Evolutionary conservation across 2,113 vertebrate genomes (phyloP), one percentile per base, ranked within the genome.

Genomic region (Chiloscyllium plagiosum): DNA sequence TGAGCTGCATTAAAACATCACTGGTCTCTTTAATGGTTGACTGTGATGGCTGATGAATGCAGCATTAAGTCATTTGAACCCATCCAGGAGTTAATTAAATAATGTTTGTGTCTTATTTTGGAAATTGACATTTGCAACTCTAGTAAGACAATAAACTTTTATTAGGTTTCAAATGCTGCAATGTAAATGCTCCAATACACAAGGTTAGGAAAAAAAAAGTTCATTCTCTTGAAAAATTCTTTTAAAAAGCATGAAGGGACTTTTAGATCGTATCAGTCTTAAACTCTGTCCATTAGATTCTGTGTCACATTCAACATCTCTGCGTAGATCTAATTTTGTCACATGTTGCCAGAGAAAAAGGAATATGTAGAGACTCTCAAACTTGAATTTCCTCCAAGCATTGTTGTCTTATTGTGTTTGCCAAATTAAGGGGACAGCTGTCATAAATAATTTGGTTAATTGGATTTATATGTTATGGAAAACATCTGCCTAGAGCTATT

Each of bases 1-100:
- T 95, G 94, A 95, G 69, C 94, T 95, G 47, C 94, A 95, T 95
- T 76, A 76, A 95, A 95, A 72, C 69, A 95, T 95, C 69, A 76
- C 69, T 76, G 33, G 47, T 95, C 94, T 33, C 68, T 52, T 76
- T 95, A 95, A 95, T 95, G 47, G 68, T 72, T 95, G 94, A 95
- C 68, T 72, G 72, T 72, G 94, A 95, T 72, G 68, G 94, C 94
- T 95, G 94, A 95, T 95, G 72, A 95, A 95, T 76, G 50, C 69
- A 95, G 94, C 3, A 95, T 89, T 89, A 56, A 89, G 20, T 89
- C 50, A 89, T 89, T 89, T 33, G 86, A 89, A 89, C 52, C 86
- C 86, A 90, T 95, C 37, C 68, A 72, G 8, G 24, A 52, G 66
- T 76, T 52, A 47, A 95, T 95, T 95, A 52, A 69, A 33, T 72